A percentile compares a stretch with the other conserved stretches of the same genome.
phyloP scores from a whole-genome alignment of 2,113 vertebrate species.

The Ibidorhyncha struthersii region DNA sequence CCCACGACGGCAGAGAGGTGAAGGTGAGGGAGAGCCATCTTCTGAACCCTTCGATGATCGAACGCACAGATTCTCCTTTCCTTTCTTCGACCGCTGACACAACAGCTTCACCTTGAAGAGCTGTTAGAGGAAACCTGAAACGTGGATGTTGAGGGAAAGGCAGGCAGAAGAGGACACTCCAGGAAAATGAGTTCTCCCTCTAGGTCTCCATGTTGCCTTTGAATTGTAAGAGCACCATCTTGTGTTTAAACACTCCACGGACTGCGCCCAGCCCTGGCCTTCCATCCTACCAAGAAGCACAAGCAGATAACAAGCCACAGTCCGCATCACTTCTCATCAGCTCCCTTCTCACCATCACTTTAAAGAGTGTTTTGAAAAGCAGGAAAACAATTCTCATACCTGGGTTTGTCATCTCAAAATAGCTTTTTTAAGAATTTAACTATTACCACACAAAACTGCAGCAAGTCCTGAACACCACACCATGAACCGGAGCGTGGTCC shows the following conservation, averaged over 20 bases:
- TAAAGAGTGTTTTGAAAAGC: not conserved
- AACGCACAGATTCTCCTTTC: not conserved
- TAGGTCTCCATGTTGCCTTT: accelerated
- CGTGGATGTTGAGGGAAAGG: not conserved
- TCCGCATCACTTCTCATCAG: accelerated
- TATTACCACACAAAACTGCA: not conserved
- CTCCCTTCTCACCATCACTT: not conserved
- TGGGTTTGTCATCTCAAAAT: not conserved
- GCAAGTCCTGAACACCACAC: accelerated
- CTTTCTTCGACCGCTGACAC: not conserved
- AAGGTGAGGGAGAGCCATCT: not conserved
- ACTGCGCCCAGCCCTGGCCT: not conserved
- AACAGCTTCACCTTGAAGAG: not conserved
- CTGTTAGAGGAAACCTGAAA: not conserved
- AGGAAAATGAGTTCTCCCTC: not conserved
- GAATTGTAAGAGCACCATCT: conserved; percentile 44
- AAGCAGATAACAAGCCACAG: not conserved
- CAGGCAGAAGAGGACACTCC: not conserved
- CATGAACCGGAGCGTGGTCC: accelerated
- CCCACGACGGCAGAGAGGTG: accelerated
- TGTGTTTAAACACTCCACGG: not conserved
- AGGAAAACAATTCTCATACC: not conserved
- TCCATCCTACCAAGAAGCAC: not conserved
- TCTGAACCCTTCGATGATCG: not conserved
- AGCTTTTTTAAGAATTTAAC: not conserved